These are phyloP conservation scores for Xenops minutus DNA, from an alignment of 2,797 vertebrate species.

Conservation along the genomic window DNA sequence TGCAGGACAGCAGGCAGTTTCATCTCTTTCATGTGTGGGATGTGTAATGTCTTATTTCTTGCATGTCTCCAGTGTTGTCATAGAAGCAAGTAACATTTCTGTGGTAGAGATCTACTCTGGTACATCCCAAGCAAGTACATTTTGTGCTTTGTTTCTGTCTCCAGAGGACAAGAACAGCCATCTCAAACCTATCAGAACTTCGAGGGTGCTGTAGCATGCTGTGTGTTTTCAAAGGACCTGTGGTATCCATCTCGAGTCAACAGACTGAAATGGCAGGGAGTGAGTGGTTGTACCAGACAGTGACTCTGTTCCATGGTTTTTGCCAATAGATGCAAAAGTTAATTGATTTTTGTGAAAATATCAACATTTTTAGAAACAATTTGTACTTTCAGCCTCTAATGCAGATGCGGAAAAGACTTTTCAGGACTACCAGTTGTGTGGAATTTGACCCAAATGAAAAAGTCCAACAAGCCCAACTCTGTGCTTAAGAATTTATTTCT, in stretches of 20 bases:
- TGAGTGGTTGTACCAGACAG: not conserved
- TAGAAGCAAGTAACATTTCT: constrained; percentile 65
- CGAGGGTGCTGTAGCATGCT: not conserved
- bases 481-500: not conserved
- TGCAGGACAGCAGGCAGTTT: not conserved
- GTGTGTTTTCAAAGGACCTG: not conserved
- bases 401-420: not conserved
- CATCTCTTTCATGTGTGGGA: constrained; percentile 33
- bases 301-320: not conserved
- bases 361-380: not conserved
- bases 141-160: constrained; percentile 25
- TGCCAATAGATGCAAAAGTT: not conserved
- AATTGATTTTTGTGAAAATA: not conserved
- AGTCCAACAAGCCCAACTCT: not conserved
- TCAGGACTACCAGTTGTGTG: rapidly evolving
- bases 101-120: not conserved
- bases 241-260: not conserved
- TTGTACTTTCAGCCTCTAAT: not conserved
- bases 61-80: constrained; percentile 58
- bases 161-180: not conserved
- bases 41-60: constrained; percentile 51
- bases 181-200: not conserved
- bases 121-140: constrained; percentile 28
- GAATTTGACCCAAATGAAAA: not conserved
- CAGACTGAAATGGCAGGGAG: not conserved